Evolutionary conservation across 2,113 vertebrate genomes (phyloP).

Genomic region (Drymodes brunneopygia): DNA sequence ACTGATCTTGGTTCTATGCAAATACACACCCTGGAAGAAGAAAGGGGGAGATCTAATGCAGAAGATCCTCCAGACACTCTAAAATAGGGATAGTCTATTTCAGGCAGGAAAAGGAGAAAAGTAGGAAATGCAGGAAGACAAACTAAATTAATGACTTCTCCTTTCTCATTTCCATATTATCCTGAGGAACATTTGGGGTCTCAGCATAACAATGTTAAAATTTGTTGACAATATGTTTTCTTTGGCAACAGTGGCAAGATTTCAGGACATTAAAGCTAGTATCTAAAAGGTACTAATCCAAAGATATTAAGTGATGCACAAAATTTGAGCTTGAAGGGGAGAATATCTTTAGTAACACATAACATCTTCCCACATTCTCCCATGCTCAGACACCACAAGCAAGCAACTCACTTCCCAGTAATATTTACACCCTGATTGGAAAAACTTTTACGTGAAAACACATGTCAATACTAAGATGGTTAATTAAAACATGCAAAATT

Average conservation of each 20-base stretch:
- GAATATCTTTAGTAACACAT: background rate
- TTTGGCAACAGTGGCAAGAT: background rate
- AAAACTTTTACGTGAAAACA: background rate
- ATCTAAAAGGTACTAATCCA: background rate
- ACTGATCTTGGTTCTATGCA: background rate
- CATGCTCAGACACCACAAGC: background rate
- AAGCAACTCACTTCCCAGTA: background rate
- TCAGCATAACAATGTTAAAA: background rate
- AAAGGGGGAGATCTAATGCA: background rate
- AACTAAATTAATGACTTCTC: background rate
- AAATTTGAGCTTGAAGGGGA: background rate
- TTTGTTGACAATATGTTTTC: background rate
- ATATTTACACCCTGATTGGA: background rate
- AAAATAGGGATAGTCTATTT: background rate
- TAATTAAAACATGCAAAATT: slow-evolving; percentile 28
- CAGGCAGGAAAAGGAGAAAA: background rate
- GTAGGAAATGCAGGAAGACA: background rate
- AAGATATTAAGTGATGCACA: background rate
- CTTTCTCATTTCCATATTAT: background rate
- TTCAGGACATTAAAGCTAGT: background rate
- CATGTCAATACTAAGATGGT: background rate
- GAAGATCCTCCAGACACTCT: background rate
- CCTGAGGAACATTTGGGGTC: background rate
- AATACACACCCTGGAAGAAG: background rate
- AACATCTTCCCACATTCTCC: background rate